Evolutionary conservation across 2,113 vertebrate species (phyloP).

Genomic region (Puma concolor): DNA sequence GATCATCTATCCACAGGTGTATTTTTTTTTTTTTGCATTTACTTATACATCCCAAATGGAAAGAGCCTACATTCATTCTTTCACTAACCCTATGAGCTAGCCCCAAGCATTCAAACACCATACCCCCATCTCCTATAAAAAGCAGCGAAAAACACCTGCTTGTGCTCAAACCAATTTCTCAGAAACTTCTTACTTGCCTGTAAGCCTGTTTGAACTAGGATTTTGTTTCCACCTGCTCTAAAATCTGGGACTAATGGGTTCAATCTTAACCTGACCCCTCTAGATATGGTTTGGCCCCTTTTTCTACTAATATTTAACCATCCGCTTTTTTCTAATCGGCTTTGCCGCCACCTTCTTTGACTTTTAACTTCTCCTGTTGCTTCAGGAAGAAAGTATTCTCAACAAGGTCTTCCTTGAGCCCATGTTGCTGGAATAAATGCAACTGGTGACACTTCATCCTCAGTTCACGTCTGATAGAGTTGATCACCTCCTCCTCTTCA

Average conservation of each 20-base stretch:
- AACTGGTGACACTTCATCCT: background rate
- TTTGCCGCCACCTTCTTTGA: background rate
- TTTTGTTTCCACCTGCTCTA: background rate
- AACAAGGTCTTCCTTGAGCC: background rate
- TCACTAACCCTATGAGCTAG: background rate
- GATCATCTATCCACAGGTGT: background rate
- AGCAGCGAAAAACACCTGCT: background rate
- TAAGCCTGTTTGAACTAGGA: background rate
- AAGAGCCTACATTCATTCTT: background rate
- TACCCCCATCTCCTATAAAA: background rate
- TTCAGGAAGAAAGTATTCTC: background rate
- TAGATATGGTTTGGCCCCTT: accelerated
- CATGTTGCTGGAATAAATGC: background rate
- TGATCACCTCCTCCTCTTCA: background rate
- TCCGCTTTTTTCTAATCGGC: background rate
- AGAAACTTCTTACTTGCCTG: background rate
- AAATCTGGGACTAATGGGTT: background rate
- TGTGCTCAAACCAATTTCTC: background rate
- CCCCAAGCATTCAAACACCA: background rate
- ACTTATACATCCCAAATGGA: background rate
- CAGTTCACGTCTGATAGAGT: background rate
- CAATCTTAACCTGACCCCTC: background rate
- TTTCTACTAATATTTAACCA: background rate
- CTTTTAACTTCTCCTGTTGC: background rate
- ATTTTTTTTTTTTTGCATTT: background rate